Conservation (phyloP, 2,797 vertebrate species). For the Gouania willdenowi region DNA sequence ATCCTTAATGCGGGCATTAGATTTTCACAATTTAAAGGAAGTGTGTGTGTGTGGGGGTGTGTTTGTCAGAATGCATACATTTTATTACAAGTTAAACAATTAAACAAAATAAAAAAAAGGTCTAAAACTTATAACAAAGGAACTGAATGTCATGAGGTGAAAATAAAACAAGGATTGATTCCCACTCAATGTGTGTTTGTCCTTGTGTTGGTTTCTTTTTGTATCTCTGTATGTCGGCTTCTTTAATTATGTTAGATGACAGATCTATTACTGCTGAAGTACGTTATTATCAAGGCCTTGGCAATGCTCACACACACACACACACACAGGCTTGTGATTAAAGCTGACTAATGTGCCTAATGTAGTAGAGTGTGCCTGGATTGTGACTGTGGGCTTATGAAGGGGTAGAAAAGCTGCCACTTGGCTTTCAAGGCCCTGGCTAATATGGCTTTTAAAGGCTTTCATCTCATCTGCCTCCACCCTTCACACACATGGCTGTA, state of each 20-base stretch:
- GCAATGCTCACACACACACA: conserved; percentile 2
- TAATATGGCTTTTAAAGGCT: conserved; percentile 60
- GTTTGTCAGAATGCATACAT: conserved; percentile 8
- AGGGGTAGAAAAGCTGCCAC: conserved; percentile 49
- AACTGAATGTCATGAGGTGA: conserved; percentile 40
- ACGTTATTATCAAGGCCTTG: conserved; percentile 53
- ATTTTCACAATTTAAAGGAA: conserved; percentile 51
- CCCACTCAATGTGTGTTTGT: background rate
- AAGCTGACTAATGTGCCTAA: conserved; percentile 41
- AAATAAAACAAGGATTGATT: conserved; percentile 21
- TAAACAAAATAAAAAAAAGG: conserved; percentile 38
- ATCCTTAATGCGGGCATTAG: conserved; percentile 57
- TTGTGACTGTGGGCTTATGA: conserved; percentile 7
- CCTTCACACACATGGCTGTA: background rate
- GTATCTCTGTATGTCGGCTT: background rate
- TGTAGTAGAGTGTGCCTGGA: conserved; percentile 24
- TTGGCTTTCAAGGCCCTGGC: conserved; percentile 59
- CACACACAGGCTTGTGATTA: conserved; percentile 39
- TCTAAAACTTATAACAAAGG: conserved; percentile 26
- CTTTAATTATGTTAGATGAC: conserved; percentile 56
- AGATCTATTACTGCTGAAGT: conserved; percentile 62
- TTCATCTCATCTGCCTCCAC: conserved; percentile 19
- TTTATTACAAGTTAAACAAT: conserved; percentile 47
- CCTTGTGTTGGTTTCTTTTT: conserved; percentile 1
- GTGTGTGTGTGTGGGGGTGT: background rate